Base-by-base conservation (phyloP, 2,113 vertebrate genomes). In the Pandion haliaetus region DNA sequence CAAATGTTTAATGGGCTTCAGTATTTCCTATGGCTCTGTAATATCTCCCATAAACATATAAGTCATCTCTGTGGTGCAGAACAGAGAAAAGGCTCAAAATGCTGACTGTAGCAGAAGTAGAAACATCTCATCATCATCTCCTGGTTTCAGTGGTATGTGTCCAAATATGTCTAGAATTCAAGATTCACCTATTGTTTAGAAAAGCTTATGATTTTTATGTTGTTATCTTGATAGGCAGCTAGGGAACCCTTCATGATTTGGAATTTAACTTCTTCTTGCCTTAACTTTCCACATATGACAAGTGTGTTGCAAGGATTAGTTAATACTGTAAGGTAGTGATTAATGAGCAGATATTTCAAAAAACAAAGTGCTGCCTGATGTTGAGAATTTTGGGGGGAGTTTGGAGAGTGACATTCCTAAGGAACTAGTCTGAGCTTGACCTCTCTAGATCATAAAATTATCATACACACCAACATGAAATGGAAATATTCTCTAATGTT, bases 361-460 rank as follows among this genome's bases (percentile, higher is more conserved):
- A 95, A 73, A 49, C 5, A 3, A 74, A 26, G 12, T 50, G 55
- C 67, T 0, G 3, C 49, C 19, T 42, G 54, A 79, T 45, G 70
- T n/a, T 81, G 71, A 93, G 85, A 58, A 90, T 93, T 91, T 94
- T 82, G 2, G 7, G 66, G 26, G 19, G 34, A 67, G 55, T 78
- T 86, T 58, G 32, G 38, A 86, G 69, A 62, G 50, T 42, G 55
- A 16, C 79, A 94, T 93, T 95, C 89, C 83, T 89, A 20, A 88
- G 82, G 55, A 94, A 31, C 89, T 44, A 85, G 86, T 96, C 87
- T 93, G 74, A 96, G 88, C 87, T 42, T 77, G 84, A 89, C 55
- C 50, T 65, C 55, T 55, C 54, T 72, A 3, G 8, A 69, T 82
- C 67, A 47, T 58, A 77, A 88, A 95, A 76, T 76, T 55, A 58